Evolutionary conservation across 1,140 invertebrate species (phyloP).

Genomic region (Frieseomelitta varia): DNA sequence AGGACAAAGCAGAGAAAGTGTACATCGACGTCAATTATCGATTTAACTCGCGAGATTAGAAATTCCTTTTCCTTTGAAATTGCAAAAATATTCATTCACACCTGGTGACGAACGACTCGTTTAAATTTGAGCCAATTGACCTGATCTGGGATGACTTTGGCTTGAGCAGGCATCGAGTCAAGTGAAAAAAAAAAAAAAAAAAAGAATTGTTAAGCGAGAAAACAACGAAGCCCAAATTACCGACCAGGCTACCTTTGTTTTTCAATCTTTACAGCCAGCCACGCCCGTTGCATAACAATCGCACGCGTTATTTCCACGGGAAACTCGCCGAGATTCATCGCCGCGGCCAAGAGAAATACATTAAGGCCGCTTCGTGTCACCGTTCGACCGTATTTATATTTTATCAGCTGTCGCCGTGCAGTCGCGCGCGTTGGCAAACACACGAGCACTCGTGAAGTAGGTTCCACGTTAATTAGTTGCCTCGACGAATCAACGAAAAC

Average conservation of each 20-base stretch:
- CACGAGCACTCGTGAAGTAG: constrained; percentile 21
- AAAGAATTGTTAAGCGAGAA: background rate
- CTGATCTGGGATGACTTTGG: too few relatives aligned
- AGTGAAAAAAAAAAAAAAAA: too few relatives aligned
- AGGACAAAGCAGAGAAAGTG: background rate
- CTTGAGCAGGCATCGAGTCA: too few relatives aligned
- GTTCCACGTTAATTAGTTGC: constrained; percentile 11
- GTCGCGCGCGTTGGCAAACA: background rate
- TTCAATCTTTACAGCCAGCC: background rate
- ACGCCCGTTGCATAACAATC: background rate
- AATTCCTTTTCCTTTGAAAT: background rate
- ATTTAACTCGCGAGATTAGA: background rate
- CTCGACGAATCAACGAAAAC: background rate
- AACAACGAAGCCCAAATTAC: background rate
- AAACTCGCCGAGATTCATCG: background rate
- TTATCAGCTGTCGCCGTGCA: constrained; percentile 71
- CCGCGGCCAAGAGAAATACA: constrained; percentile 26
- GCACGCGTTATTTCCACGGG: background rate
- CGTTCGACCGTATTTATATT: constrained; percentile 74
- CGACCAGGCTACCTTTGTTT: too few relatives aligned
- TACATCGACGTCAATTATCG: background rate
- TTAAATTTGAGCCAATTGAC: too few relatives aligned
- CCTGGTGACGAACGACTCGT: too few relatives aligned
- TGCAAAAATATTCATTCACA: background rate
- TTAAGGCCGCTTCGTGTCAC: constrained; percentile 47